Evolutionary conservation across 2,888 invertebrate species (phyloP), one percentile per base, ranked within the genome.

Genomic region (Latrodectus elegans): DNA sequence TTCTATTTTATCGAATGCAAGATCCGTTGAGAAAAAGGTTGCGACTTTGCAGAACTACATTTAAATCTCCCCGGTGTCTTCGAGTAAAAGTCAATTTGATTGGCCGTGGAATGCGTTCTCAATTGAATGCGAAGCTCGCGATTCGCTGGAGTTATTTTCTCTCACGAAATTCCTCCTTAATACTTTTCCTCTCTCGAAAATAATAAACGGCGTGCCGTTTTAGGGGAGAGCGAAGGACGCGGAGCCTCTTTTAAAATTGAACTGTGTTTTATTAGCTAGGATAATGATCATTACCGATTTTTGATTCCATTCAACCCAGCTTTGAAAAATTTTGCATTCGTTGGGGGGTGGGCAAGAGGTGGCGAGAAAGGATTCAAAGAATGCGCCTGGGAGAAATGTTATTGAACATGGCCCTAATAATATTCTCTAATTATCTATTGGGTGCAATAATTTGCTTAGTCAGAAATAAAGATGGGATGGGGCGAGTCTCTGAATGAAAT

Each of bases 241-340:
- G 60, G 60, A 53, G 53, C 14, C 22, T 70, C 55, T 60, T 64
- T 80, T 72, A 60, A 72, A 72, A 72, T 70, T 52, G 67, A 11
- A 71, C 68, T 71, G 77, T n/a, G 38, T 38, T 64, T 38, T 77
- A 82, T 74, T 38, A 55, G 52, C 64, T 14, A 49, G 55, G 78
- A 77, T 87, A 87, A 87, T 87, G 86, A 87, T 87, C 86, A 81
- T 87, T 87, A 87, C 81, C 49, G 86, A 87, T 81, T 80, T 81
- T 68, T 75, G 77, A 77, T 81, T 72, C 81, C 22, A 81, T 81
- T 87, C 76, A 65, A 55, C 68, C 12, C 55, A 75, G 15, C 60
- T 38, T 52, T 70, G 12, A 22, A 60, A 60, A 72, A 51, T 72
- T 49, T 17, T 60, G n/a, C 60, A n/a, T 60, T 60, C n/a, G n/a